Evolutionary conservation across 2,797 vertebrate genomes (phyloP), one percentile per base, ranked within the genome.

Genomic region (Paratrypauchen microcephalus): DNA sequence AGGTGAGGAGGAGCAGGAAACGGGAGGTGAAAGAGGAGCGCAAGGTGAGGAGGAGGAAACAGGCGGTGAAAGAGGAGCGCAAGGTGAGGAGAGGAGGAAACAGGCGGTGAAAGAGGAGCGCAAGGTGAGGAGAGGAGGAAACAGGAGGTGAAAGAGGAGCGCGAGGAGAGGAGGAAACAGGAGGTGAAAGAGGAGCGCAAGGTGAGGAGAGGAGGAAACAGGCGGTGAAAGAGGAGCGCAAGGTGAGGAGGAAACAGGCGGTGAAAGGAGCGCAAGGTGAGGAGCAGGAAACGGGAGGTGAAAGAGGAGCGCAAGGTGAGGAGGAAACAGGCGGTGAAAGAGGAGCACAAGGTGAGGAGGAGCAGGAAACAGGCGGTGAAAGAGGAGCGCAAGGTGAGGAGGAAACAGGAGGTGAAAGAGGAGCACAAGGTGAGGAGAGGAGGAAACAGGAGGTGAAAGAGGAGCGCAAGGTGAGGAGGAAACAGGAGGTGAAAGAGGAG

Each of bases 391-490:
- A n/a, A n/a, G n/a, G n/a, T n/a, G 30, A 32, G 30, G 30, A 32
- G 30, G 30, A 32, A 7, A 32, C 5, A 7, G 30, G 30, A 6
- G 30, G 30, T 6, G 30, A 7, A 32, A 7, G 30, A 32, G 30
- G 30, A 32, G 30, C 4, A 6, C 1, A 7, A 4, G 30, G 30
- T 4, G 30, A 32, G 30, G 30, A 32, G 30, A 26, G 24, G 24
- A 26, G 24, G 30, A 32, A 6, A 30, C 30, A 5, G 30, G 30
- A 32, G 30, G 6, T 4, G 30, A 30, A 6, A 30, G 30, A 30
- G 30, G 30, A n/a, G 30, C 30, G 30, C 30, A 30, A 99, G 98
- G 97, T 98, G 97, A 71, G 67, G 77, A 12, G 36, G 36, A 39
- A 12, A 12, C 36, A 7, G 36, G 11, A 2, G 36, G 36, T 0